Percentiles rank a stretch among this genome's conserved stretches.
Evolutionary conservation across 2,113 vertebrate species (phyloP).

Genomic region (Progne subis): DNA sequence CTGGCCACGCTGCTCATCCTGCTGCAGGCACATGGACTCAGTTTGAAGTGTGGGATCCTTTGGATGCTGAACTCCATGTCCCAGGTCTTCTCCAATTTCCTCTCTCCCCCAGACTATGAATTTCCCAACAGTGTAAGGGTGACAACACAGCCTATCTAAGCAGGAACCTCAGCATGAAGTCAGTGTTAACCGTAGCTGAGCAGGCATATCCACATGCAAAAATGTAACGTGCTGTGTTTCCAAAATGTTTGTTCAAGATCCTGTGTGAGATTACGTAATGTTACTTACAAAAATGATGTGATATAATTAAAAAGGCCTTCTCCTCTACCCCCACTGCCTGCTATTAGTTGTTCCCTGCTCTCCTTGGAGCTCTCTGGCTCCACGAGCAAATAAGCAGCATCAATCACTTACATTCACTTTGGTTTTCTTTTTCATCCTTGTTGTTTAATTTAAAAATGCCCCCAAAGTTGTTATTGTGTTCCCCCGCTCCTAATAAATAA

Average conservation of each 20-base stretch:
- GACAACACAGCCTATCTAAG: not conserved
- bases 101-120: not conserved
- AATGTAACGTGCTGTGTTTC: not conserved
- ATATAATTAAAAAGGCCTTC: conserved; percentile 13
- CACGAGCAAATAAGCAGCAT: conserved; percentile 19
- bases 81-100: not conserved
- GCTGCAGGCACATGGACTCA: rapidly evolving
- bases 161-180: not conserved
- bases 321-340: not conserved
- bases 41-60: not conserved
- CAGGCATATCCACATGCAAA: not conserved
- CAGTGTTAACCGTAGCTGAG: not conserved
- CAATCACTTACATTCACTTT: conserved; percentile 27
- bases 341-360: conserved; percentile 19
- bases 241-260: not conserved
- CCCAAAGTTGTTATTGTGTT: conserved; percentile 32
- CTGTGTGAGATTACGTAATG: not conserved
- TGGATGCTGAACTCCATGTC: not conserved
- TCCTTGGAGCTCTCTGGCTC: conserved; percentile 40
- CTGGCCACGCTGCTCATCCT: not conserved
- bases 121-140: not conserved
- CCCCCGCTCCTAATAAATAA: not conserved
- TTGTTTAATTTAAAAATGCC: conserved; percentile 57
- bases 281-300: not conserved
- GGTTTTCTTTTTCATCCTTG: conserved; percentile 22